Conservation (phyloP, 2,113 vertebrate species). For the Sterna hirundo region DNA sequence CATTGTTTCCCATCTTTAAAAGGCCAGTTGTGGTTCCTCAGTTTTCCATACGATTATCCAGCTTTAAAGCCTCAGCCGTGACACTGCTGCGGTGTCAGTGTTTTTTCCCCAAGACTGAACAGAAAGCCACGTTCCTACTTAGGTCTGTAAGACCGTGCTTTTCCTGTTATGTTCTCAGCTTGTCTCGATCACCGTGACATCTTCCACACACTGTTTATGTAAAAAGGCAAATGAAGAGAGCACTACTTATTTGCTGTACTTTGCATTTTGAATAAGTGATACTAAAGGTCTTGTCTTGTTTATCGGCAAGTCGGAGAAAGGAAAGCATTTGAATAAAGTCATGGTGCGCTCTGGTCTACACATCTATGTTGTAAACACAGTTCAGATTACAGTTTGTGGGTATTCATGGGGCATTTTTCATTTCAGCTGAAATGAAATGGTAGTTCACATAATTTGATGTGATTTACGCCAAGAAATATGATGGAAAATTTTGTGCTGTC, state of each 20-base stretch:
- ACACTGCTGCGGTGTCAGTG: too few relatives aligned
- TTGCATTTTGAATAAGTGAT: neutral
- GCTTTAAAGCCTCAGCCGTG: accelerated
- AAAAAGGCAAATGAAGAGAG: neutral
- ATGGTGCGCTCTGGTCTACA: neutral
- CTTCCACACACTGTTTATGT: neutral
- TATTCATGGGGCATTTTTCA: neutral
- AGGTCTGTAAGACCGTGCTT: accelerated
- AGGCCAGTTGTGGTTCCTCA: neutral
- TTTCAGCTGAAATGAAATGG: neutral
- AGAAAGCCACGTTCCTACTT: neutral
- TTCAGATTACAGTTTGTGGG: neutral
- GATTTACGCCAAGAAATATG: neutral
- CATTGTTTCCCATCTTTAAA: neutral
- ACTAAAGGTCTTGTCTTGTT: neutral
- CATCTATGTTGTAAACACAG: neutral
- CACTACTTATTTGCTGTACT: neutral
- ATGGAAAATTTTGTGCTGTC: neutral
- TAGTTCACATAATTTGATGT: neutral
- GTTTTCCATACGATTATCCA: neutral
- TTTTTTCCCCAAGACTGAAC: neutral
- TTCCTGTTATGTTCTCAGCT: neutral
- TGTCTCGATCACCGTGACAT: neutral
- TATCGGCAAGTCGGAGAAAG: neutral
- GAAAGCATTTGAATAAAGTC: neutral